These are phyloP conservation scores for Drosophila fulvimacula DNA, from an alignment of 2,888 invertebrate genomes.

Conservation along the genomic window DNA sequence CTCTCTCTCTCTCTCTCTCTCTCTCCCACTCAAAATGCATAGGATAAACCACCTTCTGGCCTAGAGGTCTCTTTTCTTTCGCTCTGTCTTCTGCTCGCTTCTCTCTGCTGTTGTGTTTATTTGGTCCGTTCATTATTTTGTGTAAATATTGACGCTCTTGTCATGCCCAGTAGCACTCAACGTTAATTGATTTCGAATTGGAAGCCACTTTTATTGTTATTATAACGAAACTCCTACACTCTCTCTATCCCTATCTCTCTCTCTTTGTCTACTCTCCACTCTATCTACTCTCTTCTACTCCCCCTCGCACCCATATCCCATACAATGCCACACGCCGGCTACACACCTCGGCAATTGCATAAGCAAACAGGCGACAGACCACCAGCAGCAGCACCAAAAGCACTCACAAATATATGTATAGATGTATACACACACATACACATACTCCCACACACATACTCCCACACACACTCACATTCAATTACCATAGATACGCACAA, in stretches of 20 bases:
- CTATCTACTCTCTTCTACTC: background rate
- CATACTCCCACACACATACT: slow-evolving; percentile 12
- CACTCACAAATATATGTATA: slow-evolving; percentile 32
- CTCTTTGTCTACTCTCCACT: slow-evolving; percentile 2
- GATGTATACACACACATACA: background rate
- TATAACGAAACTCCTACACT: slow-evolving; percentile 55
- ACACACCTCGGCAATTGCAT: slow-evolving; percentile 63
- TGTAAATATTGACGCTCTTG: slow-evolving; percentile 79
- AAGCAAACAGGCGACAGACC: slow-evolving; percentile 46
- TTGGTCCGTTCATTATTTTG: slow-evolving; percentile 77
- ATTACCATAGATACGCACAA: slow-evolving; percentile 40
- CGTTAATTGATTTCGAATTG: slow-evolving; percentile 81
- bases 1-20: background rate
- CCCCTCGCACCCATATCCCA: slow-evolving; percentile 14
- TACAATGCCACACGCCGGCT: slow-evolving; percentile 33
- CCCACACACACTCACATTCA: slow-evolving; percentile 19
- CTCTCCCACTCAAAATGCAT: background rate
- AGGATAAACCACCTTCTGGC: slow-evolving; percentile 2
- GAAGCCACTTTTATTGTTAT: slow-evolving; percentile 76
- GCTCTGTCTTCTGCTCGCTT: slow-evolving; percentile 1
- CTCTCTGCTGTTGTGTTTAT: slow-evolving; percentile 61
- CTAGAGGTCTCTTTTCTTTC: background rate
- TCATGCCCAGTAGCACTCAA: slow-evolving; percentile 82
- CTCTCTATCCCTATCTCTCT: background rate
- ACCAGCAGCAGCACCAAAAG: slow-evolving; percentile 26